These are phyloP conservation scores for Excalfactoria chinensis DNA, from an alignment of 2,113 vertebrate species.

Conservation along the genomic window DNA sequence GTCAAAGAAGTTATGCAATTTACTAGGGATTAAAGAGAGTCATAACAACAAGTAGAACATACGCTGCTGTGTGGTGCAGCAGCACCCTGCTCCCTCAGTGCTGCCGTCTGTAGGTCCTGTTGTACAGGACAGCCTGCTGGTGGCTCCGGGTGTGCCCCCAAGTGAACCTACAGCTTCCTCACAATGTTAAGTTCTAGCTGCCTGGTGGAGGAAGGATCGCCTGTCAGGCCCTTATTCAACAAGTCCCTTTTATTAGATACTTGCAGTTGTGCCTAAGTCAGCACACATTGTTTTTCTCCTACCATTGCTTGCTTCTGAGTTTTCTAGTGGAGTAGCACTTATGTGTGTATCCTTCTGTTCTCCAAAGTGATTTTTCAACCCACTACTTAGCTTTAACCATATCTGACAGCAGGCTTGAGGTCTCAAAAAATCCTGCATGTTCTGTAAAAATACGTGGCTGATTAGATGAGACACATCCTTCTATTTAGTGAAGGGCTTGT, in stretches of 20 bases:
- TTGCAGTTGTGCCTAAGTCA: background rate
- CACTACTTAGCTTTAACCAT: fast-evolving
- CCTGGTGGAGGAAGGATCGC: background rate
- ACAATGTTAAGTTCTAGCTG: background rate
- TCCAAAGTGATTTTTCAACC: background rate
- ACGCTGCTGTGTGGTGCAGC: background rate
- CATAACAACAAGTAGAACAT: background rate
- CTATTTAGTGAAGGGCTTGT: background rate
- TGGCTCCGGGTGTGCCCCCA: background rate
- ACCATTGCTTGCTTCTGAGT: background rate
- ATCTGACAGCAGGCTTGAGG: background rate
- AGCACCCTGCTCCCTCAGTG: background rate
- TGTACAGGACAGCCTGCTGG: too few relatives aligned
- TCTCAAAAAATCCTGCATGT: background rate
- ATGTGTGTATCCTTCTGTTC: fast-evolving
- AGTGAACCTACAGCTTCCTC: background rate
- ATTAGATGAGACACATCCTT: background rate
- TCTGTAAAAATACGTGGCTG: background rate
- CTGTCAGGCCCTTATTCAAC: background rate
- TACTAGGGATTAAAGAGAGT: background rate
- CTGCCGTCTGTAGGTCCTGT: background rate
- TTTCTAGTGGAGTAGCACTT: background rate
- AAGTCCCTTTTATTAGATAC: fast-evolving
- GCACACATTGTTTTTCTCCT: fast-evolving
- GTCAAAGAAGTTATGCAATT: background rate